Evolutionary conservation across 2,888 invertebrate species (phyloP), one percentile per base, ranked within the genome.

Genomic region (Synanthedon tipuliformis): DNA sequence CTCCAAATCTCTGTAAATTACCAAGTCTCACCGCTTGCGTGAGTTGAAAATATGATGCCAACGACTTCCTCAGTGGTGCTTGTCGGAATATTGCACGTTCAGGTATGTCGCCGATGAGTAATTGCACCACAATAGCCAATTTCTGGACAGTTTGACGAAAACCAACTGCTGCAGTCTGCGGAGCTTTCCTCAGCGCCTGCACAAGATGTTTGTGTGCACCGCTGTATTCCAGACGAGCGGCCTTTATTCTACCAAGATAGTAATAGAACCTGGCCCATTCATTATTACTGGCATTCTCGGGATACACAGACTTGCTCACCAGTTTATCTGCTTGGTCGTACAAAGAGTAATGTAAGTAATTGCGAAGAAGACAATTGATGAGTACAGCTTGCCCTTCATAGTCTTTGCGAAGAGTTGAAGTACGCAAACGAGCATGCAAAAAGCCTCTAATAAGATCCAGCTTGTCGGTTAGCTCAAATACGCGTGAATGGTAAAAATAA

Each of bases 241-340:
- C 97, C 81, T 99, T 99, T 61, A 99, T 99, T 65, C 98, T 92
- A 8, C 99, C 98, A 71, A 98, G 89, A 77, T 99, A 99, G 76
- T 97, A 99, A 62, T 98, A 89, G 78, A 96, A 99, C 72, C 99
- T 90, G 4, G 99, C 99, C 96, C 98, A 98, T 75, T 99, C 99
- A 87, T 99, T 99, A 78, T 99, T 99, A 71, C 97, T 97, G 1
- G 98, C 98, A 61, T 93, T 93, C 82, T 99, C 99, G 2, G 99
- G 99, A 71, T 96, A 99, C 0, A 96, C 94, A 12, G 97, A 97
- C 78, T 99, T 99, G 57, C 97, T 94, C 0, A 99, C 98, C 59
- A 99, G 89, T 77, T 99, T 99, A 73, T 98, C 97, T 1, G 99
- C 95, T 81, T 99, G 98, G 84, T 98, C 98, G 78, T 98, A 99